Percentiles rank a stretch among this genome's conserved stretches.
Evolutionary conservation across 2,888 invertebrate genomes (phyloP).

Genomic region (Drosophila emarginata): DNA sequence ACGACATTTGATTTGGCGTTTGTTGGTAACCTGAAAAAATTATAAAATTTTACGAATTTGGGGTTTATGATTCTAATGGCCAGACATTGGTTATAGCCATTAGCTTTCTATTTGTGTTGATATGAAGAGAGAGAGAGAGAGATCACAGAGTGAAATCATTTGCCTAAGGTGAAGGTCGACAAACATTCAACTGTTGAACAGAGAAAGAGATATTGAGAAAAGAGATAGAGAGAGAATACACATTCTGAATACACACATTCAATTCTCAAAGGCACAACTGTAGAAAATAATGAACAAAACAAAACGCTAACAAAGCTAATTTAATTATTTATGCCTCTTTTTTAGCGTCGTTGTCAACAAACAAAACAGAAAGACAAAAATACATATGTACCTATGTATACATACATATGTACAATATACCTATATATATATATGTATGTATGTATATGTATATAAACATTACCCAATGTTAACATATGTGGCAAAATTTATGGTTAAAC

Average conservation of each 20-base stretch:
- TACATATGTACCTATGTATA: constrained; percentile 6
- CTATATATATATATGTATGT: neutral
- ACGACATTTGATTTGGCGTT: constrained; percentile 71
- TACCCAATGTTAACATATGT: neutral
- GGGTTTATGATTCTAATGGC: constrained; percentile 5
- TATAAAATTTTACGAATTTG: constrained; percentile 25
- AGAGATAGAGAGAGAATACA: constrained; percentile 31
- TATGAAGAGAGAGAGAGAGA: constrained; percentile 56
- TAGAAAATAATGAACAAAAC: constrained; percentile 35
- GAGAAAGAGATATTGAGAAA: constrained; percentile 8
- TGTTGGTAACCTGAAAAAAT: constrained; percentile 50
- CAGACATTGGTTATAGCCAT: constrained; percentile 23
- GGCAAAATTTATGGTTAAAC: constrained; percentile 12
- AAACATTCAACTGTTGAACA: constrained; percentile 36
- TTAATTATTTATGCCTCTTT: constrained; percentile 66
- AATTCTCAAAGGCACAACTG: constrained; percentile 11
- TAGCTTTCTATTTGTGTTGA: constrained; percentile 65
- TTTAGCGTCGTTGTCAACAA: constrained; percentile 21
- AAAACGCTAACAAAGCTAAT: constrained; percentile 66
- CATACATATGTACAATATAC: neutral
- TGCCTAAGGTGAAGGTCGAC: constrained; percentile 65
- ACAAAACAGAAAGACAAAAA: constrained; percentile 30
- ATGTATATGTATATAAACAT: constrained; percentile 3
- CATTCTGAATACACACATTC: neutral
- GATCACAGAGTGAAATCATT: neutral